Base-by-base conservation (phyloP, 2,797 vertebrate species). In the Platalea minor region DNA sequence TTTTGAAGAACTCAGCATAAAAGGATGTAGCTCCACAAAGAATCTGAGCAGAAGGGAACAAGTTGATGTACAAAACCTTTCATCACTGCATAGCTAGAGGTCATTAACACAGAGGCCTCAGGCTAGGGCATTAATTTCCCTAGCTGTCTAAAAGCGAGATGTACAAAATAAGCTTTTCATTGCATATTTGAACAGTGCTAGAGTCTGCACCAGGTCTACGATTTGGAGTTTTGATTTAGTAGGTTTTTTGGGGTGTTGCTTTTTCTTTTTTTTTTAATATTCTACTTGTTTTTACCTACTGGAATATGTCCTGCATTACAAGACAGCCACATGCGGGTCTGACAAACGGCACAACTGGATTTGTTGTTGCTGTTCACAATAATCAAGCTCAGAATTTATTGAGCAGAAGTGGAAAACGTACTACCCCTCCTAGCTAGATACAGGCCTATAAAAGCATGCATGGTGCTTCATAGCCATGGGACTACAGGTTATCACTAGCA, bases 41-140 rank as follows among this genome's bases (percentile, higher is more conserved):
- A 89, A 88, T 74, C 95, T 81, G 70, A 82, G 48, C 85, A 57
- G 50, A 57, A 78, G 81, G 87, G 79, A 94, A 89, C 61, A 63
- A 88, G 67, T 3, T 85, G 78, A 83, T 11, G 5, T 12, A 48
- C 16, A 64, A 90, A 83, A 86, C 60, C 63, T 95, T 95, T 96
- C 61, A 88, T 82, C 88, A 68, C 29, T 67, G 16, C 74, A 48
- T 84, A 83, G 85, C 86, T 89, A 61, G 68, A 50, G 75, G 74
- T 96, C 83, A 94, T 95, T 95, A 95, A 90, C 67, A 83, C 51
- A 82, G 41, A 93, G 33, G 91, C 61, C 79, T 75, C 29, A 8
- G 92, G 56, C 51, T 88, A 92, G 54, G 80, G 69, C 68, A 92
- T 77, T 93, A n/a, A 96, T 94, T 96, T 95, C 63, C 51, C n/a